phyloP scores from a whole-genome alignment of 2,797 vertebrate species.

The Neosilurus hyrtlii region DNA sequence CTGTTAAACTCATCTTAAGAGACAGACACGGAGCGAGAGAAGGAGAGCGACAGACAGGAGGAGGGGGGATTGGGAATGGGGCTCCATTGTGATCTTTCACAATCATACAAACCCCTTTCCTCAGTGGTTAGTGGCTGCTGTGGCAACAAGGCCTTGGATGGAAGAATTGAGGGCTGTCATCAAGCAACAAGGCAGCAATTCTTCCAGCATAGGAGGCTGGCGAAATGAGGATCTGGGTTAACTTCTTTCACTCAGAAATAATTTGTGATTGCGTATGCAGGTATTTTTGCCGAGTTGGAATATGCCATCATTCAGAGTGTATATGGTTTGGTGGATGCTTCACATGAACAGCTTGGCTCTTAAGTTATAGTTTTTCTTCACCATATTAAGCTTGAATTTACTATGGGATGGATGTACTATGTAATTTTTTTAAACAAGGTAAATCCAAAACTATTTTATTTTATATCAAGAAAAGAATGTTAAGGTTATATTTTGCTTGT shows the following conservation, averaged over 20 bases:
- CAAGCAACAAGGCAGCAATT: slow-evolving; percentile 43
- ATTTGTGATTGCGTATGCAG: slow-evolving; percentile 34
- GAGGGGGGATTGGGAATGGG: background rate
- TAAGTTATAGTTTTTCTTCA: background rate
- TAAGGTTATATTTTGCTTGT: slow-evolving; percentile 30
- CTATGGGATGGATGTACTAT: background rate
- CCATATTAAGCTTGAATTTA: background rate
- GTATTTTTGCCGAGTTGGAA: slow-evolving; percentile 26
- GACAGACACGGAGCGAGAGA: background rate
- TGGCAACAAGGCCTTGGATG: slow-evolving; percentile 45
- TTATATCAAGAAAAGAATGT: background rate
- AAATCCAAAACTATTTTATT: background rate
- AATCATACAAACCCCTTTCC: slow-evolving; percentile 26
- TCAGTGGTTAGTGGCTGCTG: slow-evolving; percentile 41
- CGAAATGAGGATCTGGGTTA: slow-evolving; percentile 35
- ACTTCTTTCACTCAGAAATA: background rate
- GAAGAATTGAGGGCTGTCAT: slow-evolving; percentile 44
- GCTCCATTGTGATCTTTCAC: slow-evolving; percentile 36
- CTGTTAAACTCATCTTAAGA: slow-evolving; percentile 20
- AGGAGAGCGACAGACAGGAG: background rate
- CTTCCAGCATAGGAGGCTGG: slow-evolving; percentile 31
- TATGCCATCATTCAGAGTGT: slow-evolving; percentile 1
- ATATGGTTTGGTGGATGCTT: slow-evolving; percentile 1
- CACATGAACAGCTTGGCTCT: background rate
- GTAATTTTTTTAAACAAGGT: background rate